A percentile compares a stretch with the other conserved stretches of the same genome.
Evolutionary conservation across 2,797 vertebrate genomes (phyloP).

Genomic region (Cryptoblepharus egeriae): DNA sequence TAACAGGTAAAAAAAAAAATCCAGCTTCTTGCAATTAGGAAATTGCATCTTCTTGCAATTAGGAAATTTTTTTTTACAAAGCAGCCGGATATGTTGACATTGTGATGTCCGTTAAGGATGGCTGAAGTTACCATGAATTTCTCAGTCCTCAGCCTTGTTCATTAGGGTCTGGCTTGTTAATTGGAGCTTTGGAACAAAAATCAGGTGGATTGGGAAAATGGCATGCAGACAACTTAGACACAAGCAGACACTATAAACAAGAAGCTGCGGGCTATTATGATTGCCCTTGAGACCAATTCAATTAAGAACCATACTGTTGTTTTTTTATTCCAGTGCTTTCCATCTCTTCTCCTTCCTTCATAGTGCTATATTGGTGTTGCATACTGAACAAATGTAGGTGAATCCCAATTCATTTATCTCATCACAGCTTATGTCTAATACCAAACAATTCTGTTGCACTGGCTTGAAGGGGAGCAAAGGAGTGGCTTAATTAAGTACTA

Average conservation of each 20-base stretch:
- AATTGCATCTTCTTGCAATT: no score
- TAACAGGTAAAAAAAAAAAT: neutral
- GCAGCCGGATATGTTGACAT: neutral
- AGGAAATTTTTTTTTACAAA: slow-evolving; percentile 7
- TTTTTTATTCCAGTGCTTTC: neutral
- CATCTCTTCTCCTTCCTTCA: neutral
- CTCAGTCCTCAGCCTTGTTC: neutral
- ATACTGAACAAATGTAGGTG: neutral
- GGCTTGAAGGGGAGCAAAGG: neutral
- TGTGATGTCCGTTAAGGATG: neutral
- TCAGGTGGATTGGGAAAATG: neutral
- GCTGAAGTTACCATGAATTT: neutral
- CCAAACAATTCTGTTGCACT: neutral
- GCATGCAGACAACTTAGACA: neutral
- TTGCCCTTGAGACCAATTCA: slow-evolving; percentile 7
- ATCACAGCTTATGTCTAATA: neutral
- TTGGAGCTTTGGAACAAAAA: neutral
- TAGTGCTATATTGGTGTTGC: neutral
- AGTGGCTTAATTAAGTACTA: neutral
- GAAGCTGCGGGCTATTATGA: neutral
- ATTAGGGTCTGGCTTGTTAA: slow-evolving; percentile 24
- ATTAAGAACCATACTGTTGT: neutral
- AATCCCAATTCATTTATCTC: neutral
- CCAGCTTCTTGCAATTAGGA: neutral
- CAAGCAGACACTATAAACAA: slow-evolving; percentile 4